Evolutionary conservation across 1,140 invertebrate genomes (phyloP).

Genomic region (Anastrepha obliqua): DNA sequence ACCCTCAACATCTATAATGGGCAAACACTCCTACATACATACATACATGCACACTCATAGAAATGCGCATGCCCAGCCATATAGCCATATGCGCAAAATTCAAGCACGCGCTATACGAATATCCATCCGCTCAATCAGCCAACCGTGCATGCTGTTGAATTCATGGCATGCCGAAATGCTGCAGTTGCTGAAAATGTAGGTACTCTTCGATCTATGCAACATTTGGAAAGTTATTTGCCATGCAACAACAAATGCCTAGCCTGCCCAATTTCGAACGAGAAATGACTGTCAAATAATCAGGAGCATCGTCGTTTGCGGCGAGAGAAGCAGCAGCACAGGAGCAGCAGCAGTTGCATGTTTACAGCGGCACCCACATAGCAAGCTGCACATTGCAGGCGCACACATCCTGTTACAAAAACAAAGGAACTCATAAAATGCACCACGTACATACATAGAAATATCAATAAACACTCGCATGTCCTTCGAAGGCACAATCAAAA

Average conservation of each 20-base stretch:
- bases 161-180: conserved; percentile 2
- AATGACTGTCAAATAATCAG: not conserved
- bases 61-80: not conserved
- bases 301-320: not conserved
- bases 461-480: no score
- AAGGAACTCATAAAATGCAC: no score
- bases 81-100: conserved; percentile 31
- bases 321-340: not conserved
- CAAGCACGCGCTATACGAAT: not conserved
- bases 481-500: no score
- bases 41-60: not conserved
- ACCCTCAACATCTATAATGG: conserved; percentile 6
- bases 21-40: not conserved
- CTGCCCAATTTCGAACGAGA: not conserved
- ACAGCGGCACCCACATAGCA: not conserved
- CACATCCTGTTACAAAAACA: not conserved
- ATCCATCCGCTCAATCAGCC: conserved; percentile 8
- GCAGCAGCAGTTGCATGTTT: not conserved
- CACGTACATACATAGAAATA: no score
- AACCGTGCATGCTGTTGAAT: conserved; percentile 2
- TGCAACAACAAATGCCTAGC: not conserved
- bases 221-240: not conserved
- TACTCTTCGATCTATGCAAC: not conserved
- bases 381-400: not conserved
- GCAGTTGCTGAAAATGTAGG: not conserved